Evolutionary conservation across 2,113 vertebrate genomes (phyloP), one percentile per base, ranked within the genome.

Genomic region (Cheirogaleus medius): DNA sequence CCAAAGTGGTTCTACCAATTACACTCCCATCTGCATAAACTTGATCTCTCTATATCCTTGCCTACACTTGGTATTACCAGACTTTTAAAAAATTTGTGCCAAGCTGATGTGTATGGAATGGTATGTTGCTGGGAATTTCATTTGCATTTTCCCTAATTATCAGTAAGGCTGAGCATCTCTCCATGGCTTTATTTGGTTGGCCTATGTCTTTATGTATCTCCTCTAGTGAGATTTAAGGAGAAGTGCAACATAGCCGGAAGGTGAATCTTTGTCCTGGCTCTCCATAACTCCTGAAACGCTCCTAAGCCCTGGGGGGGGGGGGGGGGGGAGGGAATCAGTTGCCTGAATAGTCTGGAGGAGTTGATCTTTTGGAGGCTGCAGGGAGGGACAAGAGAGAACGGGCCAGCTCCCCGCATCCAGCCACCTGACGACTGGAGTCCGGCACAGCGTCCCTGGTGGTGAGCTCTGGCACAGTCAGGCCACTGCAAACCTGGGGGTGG

Each of bases 81-180:
- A 87, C 81, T 69, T 47, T 39, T 39, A 8, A 39, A 47, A 44
- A n/a, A 7, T 42, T 49, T 81, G 63, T 39, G 20, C 91, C 76
- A 69, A 80, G 69, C 63, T 80, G 68, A 83, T 39, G 25, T 14
- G 6, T 56, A 60, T 42, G 63, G 95, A 87, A 84, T 13, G 20
- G 14, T 10, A 15, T 56, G 60, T 96, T 29, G 23, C 76, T 56
- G 64, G 58, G 74, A 83, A 85, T 95, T 93, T 82, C 56, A 74
- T 93, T 87, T 90, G 42, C 56, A 64, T 78, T 77, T 78, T 60
- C 56, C 42, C n/a, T 93, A 85, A 91, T 81, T 68, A 78, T 68
- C 52, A 54, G 52, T 49, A 71, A 86, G 20, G 52, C 2, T 29
- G 34, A 77, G 25, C 52, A 47, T 58, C 44, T 63, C 90, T 74